These are phyloP conservation scores for Xanthostigma xanthostigma DNA, from an alignment of 2,888 invertebrate species.

Conservation along the genomic window DNA sequence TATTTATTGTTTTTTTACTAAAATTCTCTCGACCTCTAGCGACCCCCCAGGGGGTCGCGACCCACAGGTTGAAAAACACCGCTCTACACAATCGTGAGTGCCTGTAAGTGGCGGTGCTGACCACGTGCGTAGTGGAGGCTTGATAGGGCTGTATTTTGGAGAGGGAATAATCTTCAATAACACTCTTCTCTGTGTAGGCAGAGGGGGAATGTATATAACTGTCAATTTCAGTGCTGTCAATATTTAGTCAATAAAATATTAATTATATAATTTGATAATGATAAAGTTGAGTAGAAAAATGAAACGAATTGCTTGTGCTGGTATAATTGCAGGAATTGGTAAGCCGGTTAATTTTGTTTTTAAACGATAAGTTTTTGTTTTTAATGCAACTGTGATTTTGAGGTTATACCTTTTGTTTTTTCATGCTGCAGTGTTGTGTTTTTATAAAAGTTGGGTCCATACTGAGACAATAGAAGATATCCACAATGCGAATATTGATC, in stretches of 20 bases:
- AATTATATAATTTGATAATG: conserved; percentile 9
- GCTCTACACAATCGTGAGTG: too few species aligned
- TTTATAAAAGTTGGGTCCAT: conserved; percentile 27
- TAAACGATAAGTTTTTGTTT: too few species aligned
- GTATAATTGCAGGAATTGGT: conserved; percentile 8
- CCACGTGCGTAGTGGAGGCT: too few species aligned
- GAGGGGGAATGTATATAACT: background rate
- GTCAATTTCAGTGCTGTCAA: too few species aligned
- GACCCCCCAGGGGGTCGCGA: too few species aligned
- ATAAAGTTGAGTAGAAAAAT: conserved; percentile 16
- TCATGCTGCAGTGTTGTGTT: conserved; percentile 25
- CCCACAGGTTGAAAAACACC: too few species aligned
- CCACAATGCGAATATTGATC: conserved; percentile 12
- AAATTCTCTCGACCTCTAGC: too few species aligned
- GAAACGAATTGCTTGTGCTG: conserved; percentile 13
- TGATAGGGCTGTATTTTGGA: too few species aligned
- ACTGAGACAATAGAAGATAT: conserved; percentile 19
- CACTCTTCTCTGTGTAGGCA: background rate
- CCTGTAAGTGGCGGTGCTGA: too few species aligned
- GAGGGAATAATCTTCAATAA: too few species aligned
- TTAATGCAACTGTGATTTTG: too few species aligned
- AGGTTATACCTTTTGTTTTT: background rate
- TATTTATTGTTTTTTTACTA: too few species aligned
- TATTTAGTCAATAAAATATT: background rate
- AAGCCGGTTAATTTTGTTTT: conserved; percentile 6